Evolutionary conservation across 2,888 invertebrate genomes (phyloP).

Genomic region (Melinaea marsaeus): DNA sequence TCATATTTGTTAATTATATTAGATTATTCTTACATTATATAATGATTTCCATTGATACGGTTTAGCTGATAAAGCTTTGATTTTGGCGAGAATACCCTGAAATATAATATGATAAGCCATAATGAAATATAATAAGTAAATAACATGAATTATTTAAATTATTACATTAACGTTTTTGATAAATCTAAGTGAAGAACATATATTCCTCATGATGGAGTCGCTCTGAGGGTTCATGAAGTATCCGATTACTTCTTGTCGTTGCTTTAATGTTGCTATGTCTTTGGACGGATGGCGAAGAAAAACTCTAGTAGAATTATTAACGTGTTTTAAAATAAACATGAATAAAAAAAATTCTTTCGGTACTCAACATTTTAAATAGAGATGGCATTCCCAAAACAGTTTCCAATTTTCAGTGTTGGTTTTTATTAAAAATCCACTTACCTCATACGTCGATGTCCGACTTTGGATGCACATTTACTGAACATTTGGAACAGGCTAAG

Average conservation of each 20-base stretch:
- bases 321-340: neutral
- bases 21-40: constrained; percentile 77
- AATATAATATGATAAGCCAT: constrained; percentile 2
- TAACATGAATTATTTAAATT: constrained; percentile 13
- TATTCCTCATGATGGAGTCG: constrained; percentile 78
- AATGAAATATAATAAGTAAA: neutral
- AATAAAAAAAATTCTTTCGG: too few relatives aligned
- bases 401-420: neutral
- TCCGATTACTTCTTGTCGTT: constrained; percentile 83
- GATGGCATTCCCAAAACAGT: neutral
- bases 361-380: neutral
- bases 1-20: too few relatives aligned
- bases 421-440: constrained; percentile 36
- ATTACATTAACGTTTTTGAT: constrained; percentile 81
- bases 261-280: constrained; percentile 76
- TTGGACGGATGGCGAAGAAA: constrained; percentile 85
- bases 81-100: constrained; percentile 81
- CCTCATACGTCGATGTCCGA: constrained; percentile 82
- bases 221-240: constrained; percentile 82
- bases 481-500: constrained; percentile 84
- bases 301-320: constrained; percentile 62
- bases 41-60: constrained; percentile 83
- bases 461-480: constrained; percentile 83
- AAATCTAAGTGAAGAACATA: constrained; percentile 79
- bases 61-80: constrained; percentile 80